phyloP scores from a whole-genome alignment of 2,797 vertebrate genomes.

The Phoeniculus purpureus region DNA sequence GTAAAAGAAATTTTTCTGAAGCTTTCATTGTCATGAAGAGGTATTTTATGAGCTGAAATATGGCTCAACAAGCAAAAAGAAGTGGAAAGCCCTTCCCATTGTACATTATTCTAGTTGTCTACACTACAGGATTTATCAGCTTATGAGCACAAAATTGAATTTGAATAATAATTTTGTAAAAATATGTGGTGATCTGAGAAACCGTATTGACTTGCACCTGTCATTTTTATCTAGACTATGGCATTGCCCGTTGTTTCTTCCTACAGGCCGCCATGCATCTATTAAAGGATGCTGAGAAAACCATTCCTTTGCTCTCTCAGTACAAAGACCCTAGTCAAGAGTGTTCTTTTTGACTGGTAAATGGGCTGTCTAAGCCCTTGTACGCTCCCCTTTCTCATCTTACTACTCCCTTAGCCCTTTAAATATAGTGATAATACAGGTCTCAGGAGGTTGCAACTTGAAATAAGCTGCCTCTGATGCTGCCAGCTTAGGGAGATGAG shows the following conservation, averaged over 20 bases:
- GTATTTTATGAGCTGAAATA: not conserved
- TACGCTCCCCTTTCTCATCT: not conserved
- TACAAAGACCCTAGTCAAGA: not conserved
- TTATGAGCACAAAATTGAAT: not conserved
- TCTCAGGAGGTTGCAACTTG: not conserved
- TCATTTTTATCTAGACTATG: not conserved
- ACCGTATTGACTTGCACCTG: not conserved
- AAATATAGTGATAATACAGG: not conserved
- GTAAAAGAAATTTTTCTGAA: not conserved
- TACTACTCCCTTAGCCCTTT: not conserved
- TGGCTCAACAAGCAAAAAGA: not conserved
- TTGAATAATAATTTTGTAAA: not conserved
- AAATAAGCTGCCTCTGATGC: slow-evolving; percentile 8
- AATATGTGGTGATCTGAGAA: not conserved
- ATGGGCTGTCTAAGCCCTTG: not conserved
- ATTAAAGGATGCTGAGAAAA: not conserved
- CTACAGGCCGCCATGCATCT: not conserved
- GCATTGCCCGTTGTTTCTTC: not conserved
- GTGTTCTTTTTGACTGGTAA: not conserved
- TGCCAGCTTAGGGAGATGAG: not conserved
- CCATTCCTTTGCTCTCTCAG: not conserved
- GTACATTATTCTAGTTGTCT: not conserved
- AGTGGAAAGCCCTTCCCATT: not conserved
- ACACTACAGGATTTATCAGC: not conserved
- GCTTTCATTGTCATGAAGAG: not conserved